These are phyloP conservation scores for Sminthurinus aureus DNA, from an alignment of 2,888 invertebrate species.

Conservation along the genomic window DNA sequence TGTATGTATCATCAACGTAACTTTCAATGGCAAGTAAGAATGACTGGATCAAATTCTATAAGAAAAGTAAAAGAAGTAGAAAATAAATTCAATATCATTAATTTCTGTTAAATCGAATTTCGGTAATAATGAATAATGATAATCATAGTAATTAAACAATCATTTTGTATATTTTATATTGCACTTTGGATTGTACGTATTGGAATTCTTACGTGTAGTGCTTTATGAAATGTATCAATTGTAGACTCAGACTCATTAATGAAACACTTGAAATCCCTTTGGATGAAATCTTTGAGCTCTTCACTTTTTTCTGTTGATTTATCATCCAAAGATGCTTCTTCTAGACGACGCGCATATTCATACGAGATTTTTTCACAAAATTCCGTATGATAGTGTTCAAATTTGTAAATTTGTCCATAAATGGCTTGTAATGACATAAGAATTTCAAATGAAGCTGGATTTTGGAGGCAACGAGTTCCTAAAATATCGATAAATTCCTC, in stretches of 20 bases:
- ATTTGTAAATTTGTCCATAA: constrained; percentile 31
- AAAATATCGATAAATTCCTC: constrained; percentile 31
- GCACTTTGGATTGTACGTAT: not conserved
- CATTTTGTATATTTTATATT: not conserved
- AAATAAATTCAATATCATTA: not conserved
- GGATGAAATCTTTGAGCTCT: constrained; percentile 9
- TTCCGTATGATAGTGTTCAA: constrained; percentile 29
- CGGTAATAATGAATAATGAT: not conserved
- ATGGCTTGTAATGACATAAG: constrained; percentile 25
- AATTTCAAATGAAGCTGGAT: constrained; percentile 17
- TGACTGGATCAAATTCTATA: constrained; percentile 31
- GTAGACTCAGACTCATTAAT: constrained; percentile 12
- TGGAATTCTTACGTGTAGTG: constrained; percentile 16
- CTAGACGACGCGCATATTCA: constrained; percentile 14
- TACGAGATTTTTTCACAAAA: constrained; percentile 18
- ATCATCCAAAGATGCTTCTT: not conserved
- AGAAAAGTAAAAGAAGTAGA: not conserved
- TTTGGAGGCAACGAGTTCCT: constrained; percentile 35
- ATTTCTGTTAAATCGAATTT: not conserved
- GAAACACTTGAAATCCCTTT: constrained; percentile 23
- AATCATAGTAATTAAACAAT: no score
- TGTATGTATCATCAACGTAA: constrained; percentile 12
- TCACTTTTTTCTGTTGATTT: not conserved
- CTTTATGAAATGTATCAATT: constrained; percentile 18
- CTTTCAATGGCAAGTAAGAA: constrained; percentile 32